phyloP scores from a whole-genome alignment of 2,888 invertebrate species.

The Eupeodes luniger region DNA sequence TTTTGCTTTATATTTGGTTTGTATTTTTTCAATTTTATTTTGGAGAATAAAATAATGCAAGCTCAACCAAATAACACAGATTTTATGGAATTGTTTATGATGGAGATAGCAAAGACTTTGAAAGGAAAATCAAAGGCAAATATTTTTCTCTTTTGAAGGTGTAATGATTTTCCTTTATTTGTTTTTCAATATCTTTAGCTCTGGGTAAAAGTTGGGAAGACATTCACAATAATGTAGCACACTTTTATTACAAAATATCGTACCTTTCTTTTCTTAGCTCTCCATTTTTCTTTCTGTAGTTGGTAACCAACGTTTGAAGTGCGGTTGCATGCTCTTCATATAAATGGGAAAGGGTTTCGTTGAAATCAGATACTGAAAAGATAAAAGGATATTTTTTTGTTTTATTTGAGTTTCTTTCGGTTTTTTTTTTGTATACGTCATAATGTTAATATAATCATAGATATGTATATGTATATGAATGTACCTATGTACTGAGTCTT shows the following conservation, averaged over 20 bases:
- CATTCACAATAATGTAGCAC: conserved; percentile 31
- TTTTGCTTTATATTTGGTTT: no score
- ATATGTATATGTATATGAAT: neutral
- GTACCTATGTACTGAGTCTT: neutral
- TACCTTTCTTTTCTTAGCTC: conserved; percentile 95
- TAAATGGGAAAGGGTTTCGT: conserved; percentile 93
- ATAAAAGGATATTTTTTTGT: conserved; percentile 69
- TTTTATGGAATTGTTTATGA: neutral
- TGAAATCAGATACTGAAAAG: conserved; percentile 94
- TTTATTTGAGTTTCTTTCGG: conserved; percentile 44
- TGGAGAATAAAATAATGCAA: neutral
- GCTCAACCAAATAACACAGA: conserved; percentile 6
- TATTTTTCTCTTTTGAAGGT: conserved; percentile 9
- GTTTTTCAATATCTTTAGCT: neutral
- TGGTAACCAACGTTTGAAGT: conserved; percentile 93
- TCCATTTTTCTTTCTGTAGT: conserved; percentile 92
- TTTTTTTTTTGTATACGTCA: neutral
- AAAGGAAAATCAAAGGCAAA: conserved; percentile 36
- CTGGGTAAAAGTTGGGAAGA: neutral
- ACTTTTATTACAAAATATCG: conserved; percentile 76
- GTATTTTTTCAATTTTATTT: no score
- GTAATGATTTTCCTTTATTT: conserved; percentile 53
- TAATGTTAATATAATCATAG: neutral
- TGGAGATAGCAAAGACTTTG: neutral
- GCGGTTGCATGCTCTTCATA: conserved; percentile 96